phyloP scores from a whole-genome alignment of 2,888 invertebrate genomes.

The Erpobdella octoculata region DNA sequence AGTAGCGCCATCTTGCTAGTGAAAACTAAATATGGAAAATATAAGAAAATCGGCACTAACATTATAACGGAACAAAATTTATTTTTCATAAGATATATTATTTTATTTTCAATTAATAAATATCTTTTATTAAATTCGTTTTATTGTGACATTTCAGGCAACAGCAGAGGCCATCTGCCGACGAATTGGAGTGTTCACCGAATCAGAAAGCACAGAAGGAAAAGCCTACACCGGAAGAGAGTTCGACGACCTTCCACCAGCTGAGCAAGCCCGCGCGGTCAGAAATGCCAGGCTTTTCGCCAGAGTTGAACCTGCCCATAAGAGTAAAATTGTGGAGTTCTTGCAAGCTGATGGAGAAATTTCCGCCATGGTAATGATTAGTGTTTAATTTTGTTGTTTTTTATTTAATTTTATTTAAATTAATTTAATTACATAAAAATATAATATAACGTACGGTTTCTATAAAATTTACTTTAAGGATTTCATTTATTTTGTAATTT shows the following conservation, averaged over 20 bases:
- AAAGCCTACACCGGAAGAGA: conserved; percentile 94
- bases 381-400: too few relatives aligned
- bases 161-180: conserved; percentile 99
- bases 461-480: neutral
- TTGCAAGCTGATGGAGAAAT: conserved; percentile 93
- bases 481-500: neutral
- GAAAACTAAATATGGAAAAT: too few relatives aligned
- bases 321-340: conserved; percentile 97
- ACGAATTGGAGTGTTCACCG: conserved; percentile 90
- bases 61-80: too few relatives aligned
- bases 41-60: too few relatives aligned
- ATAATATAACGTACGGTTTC: neutral
- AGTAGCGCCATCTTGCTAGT: too few relatives aligned
- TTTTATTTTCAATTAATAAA: neutral
- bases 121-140: neutral
- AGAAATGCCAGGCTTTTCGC: conserved; percentile 85
- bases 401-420: neutral
- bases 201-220: conserved; percentile 89
- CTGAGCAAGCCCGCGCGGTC: conserved; percentile 83
- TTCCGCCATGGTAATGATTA: conserved; percentile 92
- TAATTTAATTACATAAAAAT: neutral
- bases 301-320: conserved; percentile 97
- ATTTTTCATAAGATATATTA: too few relatives aligned
- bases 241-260: conserved; percentile 90
- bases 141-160: conserved; percentile 54